phyloP scores from a whole-genome alignment of 2,888 invertebrate species.

The Ophioninae sp. region DNA sequence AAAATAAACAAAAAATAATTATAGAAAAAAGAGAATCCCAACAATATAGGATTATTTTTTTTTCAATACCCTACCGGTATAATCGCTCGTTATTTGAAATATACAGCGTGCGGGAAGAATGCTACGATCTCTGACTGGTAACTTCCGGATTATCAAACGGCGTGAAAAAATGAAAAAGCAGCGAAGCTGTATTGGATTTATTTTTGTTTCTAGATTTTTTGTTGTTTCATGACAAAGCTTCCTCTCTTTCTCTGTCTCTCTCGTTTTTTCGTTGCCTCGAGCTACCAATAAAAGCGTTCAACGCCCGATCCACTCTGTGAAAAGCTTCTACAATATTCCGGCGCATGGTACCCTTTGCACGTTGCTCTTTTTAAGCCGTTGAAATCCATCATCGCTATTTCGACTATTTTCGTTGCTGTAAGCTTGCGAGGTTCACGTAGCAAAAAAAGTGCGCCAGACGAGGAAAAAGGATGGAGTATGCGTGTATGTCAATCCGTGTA shows the following conservation, averaged over 20 bases:
- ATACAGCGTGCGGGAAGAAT: not conserved
- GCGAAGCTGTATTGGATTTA: not conserved
- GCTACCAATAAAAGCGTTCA: slow-evolving; percentile 73
- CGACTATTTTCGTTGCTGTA: slow-evolving; percentile 55
- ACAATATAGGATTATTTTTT: not conserved
- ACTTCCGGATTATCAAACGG: slow-evolving; percentile 31
- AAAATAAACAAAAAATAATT: no score
- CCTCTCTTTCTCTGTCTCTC: slow-evolving; percentile 4
- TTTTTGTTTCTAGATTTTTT: slow-evolving; percentile 17
- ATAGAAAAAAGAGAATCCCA: no score
- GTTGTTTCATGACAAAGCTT: not conserved
- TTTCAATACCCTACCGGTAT: not conserved
- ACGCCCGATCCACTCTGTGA: slow-evolving; percentile 65
- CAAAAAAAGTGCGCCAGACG: slow-evolving; percentile 55
- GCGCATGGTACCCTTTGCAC: slow-evolving; percentile 19
- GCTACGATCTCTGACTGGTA: not conserved
- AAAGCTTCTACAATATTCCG: slow-evolving; percentile 44
- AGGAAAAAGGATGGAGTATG: slow-evolving; percentile 2
- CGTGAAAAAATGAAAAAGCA: slow-evolving; percentile 27
- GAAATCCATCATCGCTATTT: slow-evolving; percentile 26
- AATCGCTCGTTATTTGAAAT: not conserved
- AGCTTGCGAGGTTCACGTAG: slow-evolving; percentile 23
- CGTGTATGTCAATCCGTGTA: not conserved
- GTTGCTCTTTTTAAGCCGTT: slow-evolving; percentile 35
- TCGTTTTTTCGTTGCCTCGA: slow-evolving; percentile 4